These are phyloP conservation scores for cattle (Bos taurus) DNA, from an alignment of 2,113 vertebrate genomes.

Conservation along the genomic window DNA sequence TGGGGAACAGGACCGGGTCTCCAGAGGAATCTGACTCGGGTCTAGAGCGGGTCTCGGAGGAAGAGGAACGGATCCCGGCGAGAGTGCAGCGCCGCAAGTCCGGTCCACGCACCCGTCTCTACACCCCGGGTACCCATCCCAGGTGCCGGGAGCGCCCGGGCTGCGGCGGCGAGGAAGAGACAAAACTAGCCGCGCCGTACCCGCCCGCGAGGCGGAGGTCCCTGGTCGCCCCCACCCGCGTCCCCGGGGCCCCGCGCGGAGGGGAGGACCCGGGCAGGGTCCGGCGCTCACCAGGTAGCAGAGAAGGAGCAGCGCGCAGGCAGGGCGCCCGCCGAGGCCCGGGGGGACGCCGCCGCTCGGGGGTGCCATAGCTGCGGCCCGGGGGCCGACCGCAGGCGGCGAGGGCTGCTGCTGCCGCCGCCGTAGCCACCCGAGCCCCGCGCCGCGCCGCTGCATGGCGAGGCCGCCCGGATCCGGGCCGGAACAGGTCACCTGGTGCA, in stretches of 20 bases:
- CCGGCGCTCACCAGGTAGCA: slow-evolving; percentile 71
- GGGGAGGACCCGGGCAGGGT: slow-evolving; percentile 14
- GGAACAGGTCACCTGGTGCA: slow-evolving; percentile 75
- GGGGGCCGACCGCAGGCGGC: slow-evolving; percentile 19
- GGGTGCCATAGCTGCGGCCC: slow-evolving; percentile 60
- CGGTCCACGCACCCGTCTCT: background rate
- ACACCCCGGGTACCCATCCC: slow-evolving; percentile 2
- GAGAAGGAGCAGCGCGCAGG: slow-evolving; percentile 60
- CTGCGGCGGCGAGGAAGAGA: background rate
- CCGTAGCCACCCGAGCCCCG: slow-evolving; percentile 48
- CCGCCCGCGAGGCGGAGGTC: background rate
- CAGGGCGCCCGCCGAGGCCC: slow-evolving; percentile 46
- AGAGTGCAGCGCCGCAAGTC: slow-evolving; percentile 29
- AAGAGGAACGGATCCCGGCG: background rate
- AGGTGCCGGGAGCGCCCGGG: slow-evolving; percentile 36
- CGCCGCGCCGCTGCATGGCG: slow-evolving; percentile 56
- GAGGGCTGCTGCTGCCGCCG: slow-evolving; percentile 14
- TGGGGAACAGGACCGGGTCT: background rate
- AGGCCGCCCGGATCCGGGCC: slow-evolving; percentile 65
- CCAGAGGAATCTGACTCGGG: background rate
- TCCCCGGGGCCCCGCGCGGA: slow-evolving; percentile 21
- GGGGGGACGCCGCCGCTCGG: slow-evolving; percentile 20
- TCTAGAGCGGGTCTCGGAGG: background rate
- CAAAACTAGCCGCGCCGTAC: slow-evolving; percentile 40
- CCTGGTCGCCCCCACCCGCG: background rate